phyloP scores from a whole-genome alignment of 2,797 vertebrate species.

The Thunnus albacares region DNA sequence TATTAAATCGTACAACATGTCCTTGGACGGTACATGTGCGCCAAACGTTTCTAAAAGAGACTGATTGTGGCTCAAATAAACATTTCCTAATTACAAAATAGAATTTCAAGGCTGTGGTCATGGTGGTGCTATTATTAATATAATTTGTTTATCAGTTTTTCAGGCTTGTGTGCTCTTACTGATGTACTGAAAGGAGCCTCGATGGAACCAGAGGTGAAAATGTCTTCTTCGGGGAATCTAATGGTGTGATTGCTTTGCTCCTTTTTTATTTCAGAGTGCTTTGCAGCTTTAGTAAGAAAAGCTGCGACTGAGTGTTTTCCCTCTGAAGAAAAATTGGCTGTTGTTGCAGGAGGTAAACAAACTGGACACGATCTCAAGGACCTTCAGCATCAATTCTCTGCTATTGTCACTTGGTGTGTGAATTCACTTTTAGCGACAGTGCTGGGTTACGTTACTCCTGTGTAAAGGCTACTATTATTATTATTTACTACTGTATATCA shows the following conservation, averaged over 20 bases:
- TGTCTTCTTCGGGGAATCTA: background rate
- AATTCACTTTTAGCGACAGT: background rate
- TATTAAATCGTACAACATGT: conserved; percentile 16
- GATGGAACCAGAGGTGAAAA: conserved; percentile 10
- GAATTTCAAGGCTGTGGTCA: background rate
- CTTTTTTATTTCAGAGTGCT: background rate
- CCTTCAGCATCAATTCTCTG: background rate
- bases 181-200: background rate
- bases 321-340: background rate
- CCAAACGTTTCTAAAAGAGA: background rate
- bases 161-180: background rate
- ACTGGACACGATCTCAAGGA: background rate
- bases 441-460: background rate
- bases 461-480: background rate
- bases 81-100: background rate
- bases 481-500: background rate
- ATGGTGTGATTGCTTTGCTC: background rate
- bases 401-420: background rate
- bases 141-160: background rate
- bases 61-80: background rate
- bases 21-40: conserved; percentile 33
- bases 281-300: background rate
- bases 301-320: background rate
- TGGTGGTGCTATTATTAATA: background rate
- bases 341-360: background rate